A percentile compares a stretch with the other conserved stretches of the same genome.
These are phyloP conservation scores for Anguilla japonica DNA, from an alignment of 2,113 vertebrate species.

Conservation along the genomic window DNA sequence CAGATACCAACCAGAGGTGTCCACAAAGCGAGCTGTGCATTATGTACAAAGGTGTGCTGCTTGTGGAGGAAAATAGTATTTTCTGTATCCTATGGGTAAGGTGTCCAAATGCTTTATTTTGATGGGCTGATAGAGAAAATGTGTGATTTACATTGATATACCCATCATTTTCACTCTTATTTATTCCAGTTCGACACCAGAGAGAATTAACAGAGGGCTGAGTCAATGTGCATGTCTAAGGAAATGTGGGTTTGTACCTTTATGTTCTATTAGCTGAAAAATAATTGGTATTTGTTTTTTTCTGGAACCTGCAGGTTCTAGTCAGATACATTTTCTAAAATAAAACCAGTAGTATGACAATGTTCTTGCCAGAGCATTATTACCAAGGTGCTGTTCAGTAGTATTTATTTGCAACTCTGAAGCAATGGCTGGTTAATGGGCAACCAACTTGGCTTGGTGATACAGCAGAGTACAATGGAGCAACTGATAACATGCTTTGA, in stretches of 20 bases:
- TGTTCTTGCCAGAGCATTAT: constrained; percentile 25
- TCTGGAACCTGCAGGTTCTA: neutral
- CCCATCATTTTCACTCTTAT: neutral
- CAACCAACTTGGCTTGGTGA: constrained; percentile 39
- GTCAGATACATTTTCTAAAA: neutral
- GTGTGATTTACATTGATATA: neutral
- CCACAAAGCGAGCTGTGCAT: neutral
- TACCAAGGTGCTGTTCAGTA: constrained; percentile 24
- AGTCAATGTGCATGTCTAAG: neutral
- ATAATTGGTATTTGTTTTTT: neutral
- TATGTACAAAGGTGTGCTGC: neutral
- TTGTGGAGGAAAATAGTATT: neutral
- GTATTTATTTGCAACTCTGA: constrained; percentile 39
- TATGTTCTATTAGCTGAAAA: neutral
- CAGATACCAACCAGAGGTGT: neutral
- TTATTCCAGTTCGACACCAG: neutral
- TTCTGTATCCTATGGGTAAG: neutral
- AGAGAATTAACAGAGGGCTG: neutral
- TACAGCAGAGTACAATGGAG: constrained; percentile 37
- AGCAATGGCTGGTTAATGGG: constrained; percentile 32
- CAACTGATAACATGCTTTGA: constrained; percentile 36
- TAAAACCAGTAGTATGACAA: neutral
- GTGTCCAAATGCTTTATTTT: neutral
- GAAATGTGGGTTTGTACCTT: neutral
- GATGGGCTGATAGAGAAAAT: neutral